A percentile compares a stretch with the other conserved stretches of the same genome.
These are phyloP conservation scores for Baryphthengus martii DNA, from an alignment of 2,113 vertebrate species.

Conservation along the genomic window DNA sequence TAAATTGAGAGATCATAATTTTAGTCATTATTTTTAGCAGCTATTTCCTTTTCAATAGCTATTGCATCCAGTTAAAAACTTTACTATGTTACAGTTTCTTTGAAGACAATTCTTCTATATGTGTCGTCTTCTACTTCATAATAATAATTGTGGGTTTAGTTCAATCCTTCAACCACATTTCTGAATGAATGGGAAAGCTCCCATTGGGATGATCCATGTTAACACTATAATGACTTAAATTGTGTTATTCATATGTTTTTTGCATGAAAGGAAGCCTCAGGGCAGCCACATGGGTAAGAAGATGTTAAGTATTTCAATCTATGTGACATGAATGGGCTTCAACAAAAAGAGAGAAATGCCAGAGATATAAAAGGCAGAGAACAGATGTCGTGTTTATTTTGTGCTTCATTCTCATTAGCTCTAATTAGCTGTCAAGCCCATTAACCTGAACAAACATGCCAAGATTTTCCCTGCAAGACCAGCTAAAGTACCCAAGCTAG, in stretches of 20 bases:
- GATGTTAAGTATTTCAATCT: background rate
- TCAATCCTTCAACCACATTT: background rate
- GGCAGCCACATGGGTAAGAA: background rate
- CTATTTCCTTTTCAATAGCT: background rate
- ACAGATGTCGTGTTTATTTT: conserved; percentile 19
- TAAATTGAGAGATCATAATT: background rate
- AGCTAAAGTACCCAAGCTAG: background rate
- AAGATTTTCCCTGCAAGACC: background rate
- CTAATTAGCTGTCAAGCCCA: conserved; percentile 38
- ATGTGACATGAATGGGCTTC: background rate
- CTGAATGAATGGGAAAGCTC: background rate
- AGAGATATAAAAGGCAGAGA: background rate
- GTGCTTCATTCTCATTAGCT: background rate
- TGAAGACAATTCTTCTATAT: background rate
- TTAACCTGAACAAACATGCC: background rate
- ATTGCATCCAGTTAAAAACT: background rate
- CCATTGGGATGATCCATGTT: background rate
- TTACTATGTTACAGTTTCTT: background rate
- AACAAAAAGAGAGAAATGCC: conserved; percentile 3
- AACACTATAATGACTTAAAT: background rate
- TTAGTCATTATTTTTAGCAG: background rate
- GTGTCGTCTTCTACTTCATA: background rate
- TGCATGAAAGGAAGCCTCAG: background rate
- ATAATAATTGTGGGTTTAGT: background rate
- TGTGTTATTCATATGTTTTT: background rate